A percentile compares a stretch with the other conserved stretches of the same genome.
These are phyloP conservation scores for Hozukius guyotensis DNA, from an alignment of 2,797 vertebrate genomes.

Conservation along the genomic window DNA sequence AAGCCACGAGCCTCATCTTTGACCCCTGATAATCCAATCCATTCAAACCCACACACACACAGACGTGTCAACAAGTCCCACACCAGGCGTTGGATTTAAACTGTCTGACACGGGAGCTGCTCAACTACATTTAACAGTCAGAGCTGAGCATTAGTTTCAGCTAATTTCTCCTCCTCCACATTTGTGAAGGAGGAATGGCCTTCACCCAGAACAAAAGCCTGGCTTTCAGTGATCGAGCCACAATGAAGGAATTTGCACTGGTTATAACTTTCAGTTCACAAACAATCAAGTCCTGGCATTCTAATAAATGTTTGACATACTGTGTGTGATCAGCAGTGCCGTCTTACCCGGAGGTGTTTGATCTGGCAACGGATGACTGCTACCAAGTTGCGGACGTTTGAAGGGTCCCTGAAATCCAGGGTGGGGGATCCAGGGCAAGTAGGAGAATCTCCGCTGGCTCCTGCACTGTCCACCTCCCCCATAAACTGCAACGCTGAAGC, in stretches of 20 bases:
- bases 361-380: slow-evolving; percentile 88
- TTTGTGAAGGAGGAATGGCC: not conserved
- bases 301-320: not conserved
- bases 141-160: slow-evolving; percentile 39
- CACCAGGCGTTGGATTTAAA: slow-evolving; percentile 46
- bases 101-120: slow-evolving; percentile 28
- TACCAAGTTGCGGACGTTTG: slow-evolving; percentile 84
- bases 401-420: slow-evolving; percentile 86
- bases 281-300: not conserved
- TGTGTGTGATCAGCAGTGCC: not conserved
- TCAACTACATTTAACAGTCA: slow-evolving; percentile 40
- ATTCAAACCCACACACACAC: slow-evolving; percentile 50
- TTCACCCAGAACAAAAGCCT: not conserved
- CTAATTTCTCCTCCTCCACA: not conserved
- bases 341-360: slow-evolving; percentile 86
- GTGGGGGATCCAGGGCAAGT: slow-evolving; percentile 85
- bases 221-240: not conserved
- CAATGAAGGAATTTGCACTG: not conserved
- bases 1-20: slow-evolving; percentile 34
- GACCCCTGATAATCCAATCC: slow-evolving; percentile 56
- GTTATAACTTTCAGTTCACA: not conserved
- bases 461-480: slow-evolving; percentile 77
- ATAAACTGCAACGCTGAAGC: slow-evolving; percentile 75
- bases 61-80: slow-evolving; percentile 48
- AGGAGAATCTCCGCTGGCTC: slow-evolving; percentile 69